phyloP scores from a whole-genome alignment of 2,113 vertebrate genomes.

The Notarius lentiginosus region DNA sequence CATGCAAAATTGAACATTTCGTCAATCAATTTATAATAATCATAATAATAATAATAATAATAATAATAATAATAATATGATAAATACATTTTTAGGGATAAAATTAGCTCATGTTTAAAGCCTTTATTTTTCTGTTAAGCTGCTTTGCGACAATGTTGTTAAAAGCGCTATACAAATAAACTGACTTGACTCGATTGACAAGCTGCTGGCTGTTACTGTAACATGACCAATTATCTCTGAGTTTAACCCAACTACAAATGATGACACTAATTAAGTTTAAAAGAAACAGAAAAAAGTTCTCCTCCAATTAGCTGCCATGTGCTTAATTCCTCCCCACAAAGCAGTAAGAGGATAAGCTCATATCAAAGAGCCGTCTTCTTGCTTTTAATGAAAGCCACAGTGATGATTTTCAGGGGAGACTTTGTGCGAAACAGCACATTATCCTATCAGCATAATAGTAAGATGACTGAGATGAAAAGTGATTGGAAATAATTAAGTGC shows the following conservation, averaged over 20 bases:
- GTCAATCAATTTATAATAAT: too few relatives aligned
- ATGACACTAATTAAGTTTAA: constrained; percentile 45
- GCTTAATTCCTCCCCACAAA: constrained; percentile 59
- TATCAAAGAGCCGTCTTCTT: constrained; percentile 57
- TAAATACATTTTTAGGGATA: too few relatives aligned
- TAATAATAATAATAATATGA: too few relatives aligned
- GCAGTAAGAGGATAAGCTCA: constrained; percentile 56
- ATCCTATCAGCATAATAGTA: constrained; percentile 33
- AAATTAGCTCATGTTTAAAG: too few relatives aligned
- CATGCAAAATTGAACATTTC: not conserved
- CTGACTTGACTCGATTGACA: not conserved
- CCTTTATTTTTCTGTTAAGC: too few relatives aligned
- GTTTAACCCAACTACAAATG: constrained; percentile 30
- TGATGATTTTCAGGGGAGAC: constrained; percentile 50
- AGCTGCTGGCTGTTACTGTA: constrained; percentile 1
- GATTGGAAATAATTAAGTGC: constrained; percentile 11
- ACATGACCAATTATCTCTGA: constrained; percentile 40
- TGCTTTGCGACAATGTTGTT: too few relatives aligned
- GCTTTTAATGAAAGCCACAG: constrained; percentile 39
- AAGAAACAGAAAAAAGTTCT: constrained; percentile 33
- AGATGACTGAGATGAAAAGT: constrained; percentile 45
- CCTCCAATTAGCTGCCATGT: constrained; percentile 55
- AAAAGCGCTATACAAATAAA: too few relatives aligned
- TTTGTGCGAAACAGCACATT: constrained; percentile 31
- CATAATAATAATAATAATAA: too few relatives aligned